These are phyloP conservation scores for Camponotus pennsylvanicus DNA, from an alignment of 1,140 invertebrate species.

Conservation along the genomic window DNA sequence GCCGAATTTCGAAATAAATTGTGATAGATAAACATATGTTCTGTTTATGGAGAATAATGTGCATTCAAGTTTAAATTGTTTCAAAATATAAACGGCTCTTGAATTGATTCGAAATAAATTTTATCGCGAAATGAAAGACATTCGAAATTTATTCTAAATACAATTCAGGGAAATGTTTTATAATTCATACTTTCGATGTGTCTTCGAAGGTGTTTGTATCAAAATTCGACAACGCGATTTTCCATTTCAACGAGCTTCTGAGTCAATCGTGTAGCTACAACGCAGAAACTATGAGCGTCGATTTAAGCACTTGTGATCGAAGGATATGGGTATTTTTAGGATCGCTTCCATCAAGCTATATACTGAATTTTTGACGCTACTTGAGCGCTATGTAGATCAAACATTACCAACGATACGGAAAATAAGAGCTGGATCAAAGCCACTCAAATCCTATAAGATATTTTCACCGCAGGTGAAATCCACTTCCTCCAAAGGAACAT, in stretches of 20 bases:
- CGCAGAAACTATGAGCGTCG: constrained; percentile 46
- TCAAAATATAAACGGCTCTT: too few relatives aligned
- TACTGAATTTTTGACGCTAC: constrained; percentile 59
- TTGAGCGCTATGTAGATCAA: constrained; percentile 64
- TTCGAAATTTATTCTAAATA: not conserved
- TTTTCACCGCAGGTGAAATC: constrained; percentile 33
- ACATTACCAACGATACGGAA: constrained; percentile 58
- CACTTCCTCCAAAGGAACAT: constrained; percentile 54
- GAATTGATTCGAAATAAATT: not conserved
- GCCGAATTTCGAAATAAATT: constrained; percentile 24
- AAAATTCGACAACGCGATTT: constrained; percentile 43
- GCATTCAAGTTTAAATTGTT: too few relatives aligned
- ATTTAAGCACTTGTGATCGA: constrained; percentile 54
- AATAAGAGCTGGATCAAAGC: constrained; percentile 63
- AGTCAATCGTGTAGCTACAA: constrained; percentile 36
- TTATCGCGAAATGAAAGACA: not conserved
- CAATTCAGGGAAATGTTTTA: not conserved
- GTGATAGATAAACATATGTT: too few relatives aligned
- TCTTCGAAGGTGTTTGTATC: not conserved
- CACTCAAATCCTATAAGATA: constrained; percentile 43
- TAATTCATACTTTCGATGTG: not conserved
- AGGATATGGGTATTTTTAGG: constrained; percentile 29
- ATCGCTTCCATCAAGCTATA: constrained; percentile 25
- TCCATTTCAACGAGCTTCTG: constrained; percentile 25
- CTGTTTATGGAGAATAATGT: too few relatives aligned